A percentile compares a stretch with the other conserved stretches of the same genome.
Evolutionary conservation across 2,113 vertebrate genomes (phyloP).

Genomic region (Eurystomus gularis): DNA sequence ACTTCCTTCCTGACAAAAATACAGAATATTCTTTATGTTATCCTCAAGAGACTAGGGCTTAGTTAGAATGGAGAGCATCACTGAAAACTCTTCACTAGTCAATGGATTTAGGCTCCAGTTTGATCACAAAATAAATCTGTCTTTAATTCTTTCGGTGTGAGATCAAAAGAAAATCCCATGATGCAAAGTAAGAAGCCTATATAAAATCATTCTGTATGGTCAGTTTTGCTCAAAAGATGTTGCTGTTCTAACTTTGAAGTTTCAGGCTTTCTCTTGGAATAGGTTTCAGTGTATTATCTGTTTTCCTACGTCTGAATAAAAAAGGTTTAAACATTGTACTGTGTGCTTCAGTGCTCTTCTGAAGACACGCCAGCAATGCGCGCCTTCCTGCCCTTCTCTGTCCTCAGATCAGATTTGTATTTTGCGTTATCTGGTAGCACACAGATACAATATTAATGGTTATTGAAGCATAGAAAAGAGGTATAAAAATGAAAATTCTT

Average conservation of each 20-base stretch:
- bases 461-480: background rate
- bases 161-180: conserved; percentile 33
- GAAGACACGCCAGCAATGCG: background rate
- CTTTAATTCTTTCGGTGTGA: background rate
- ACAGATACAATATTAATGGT: background rate
- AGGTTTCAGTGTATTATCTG: background rate
- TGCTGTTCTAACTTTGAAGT: conserved; percentile 8
- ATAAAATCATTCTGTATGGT: background rate
- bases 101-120: background rate
- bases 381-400: background rate
- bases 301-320: conserved; percentile 15
- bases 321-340: background rate
- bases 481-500: background rate
- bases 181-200: background rate
- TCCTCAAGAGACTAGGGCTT: background rate
- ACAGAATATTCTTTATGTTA: background rate
- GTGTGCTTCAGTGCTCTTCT: background rate
- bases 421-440: background rate
- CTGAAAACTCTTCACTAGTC: background rate
- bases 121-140: background rate
- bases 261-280: background rate
- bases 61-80: background rate
- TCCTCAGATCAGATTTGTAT: background rate
- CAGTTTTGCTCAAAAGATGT: conserved; percentile 13
- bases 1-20: background rate